Percentiles rank a stretch among this genome's conserved stretches.
These are phyloP conservation scores for Quadroppia sp. DNA, from an alignment of 2,888 invertebrate species.

Conservation along the genomic window DNA sequence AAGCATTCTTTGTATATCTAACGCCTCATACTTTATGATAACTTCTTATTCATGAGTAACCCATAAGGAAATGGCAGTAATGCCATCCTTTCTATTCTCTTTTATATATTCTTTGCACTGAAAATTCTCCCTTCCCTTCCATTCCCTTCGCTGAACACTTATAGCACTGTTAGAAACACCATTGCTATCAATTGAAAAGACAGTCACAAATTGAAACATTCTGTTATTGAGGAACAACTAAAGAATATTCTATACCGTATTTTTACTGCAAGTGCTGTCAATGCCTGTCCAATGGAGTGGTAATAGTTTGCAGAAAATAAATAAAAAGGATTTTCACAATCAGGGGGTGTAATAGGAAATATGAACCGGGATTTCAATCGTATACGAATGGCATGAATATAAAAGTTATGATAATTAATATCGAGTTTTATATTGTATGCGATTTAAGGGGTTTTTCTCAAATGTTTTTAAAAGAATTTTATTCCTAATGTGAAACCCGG, in stretches of 20 bases:
- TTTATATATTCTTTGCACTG: not conserved
- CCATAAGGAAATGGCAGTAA: constrained; percentile 18
- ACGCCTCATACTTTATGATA: not conserved
- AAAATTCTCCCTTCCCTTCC: not conserved
- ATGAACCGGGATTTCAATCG: too few species aligned
- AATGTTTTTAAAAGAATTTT: too few species aligned
- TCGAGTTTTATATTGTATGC: too few species aligned
- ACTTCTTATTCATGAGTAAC: constrained; percentile 1
- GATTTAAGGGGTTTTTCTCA: too few species aligned
- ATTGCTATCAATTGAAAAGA: not conserved
- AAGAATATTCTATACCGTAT: not conserved
- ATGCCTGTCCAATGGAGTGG: not conserved
- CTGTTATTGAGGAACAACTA: not conserved
- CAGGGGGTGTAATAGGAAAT: too few species aligned
- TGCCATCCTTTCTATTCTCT: not conserved
- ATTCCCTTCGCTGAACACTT: not conserved
- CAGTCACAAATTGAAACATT: not conserved
- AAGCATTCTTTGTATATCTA: not conserved
- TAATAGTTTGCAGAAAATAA: not conserved
- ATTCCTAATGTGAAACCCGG: too few species aligned
- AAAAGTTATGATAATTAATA: too few species aligned
- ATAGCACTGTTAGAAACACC: not conserved
- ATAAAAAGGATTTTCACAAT: not conserved
- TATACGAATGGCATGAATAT: too few species aligned
- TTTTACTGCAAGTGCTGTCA: not conserved